A percentile compares a stretch with the other conserved stretches of the same genome.
phyloP scores from a whole-genome alignment of 2,113 vertebrate genomes.

The Xyrauchen texanus region DNA sequence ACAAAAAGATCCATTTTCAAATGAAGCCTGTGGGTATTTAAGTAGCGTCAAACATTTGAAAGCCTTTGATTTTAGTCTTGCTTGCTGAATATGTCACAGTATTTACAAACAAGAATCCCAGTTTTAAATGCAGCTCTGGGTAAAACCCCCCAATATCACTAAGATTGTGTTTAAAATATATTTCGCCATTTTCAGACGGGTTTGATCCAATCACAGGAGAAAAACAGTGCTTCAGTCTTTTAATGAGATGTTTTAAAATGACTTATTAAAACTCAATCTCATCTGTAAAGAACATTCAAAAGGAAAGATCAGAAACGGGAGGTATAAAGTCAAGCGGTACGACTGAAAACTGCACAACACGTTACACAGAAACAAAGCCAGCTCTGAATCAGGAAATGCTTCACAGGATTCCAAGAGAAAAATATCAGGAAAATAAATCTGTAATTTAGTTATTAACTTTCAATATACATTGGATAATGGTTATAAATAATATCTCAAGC shows the following conservation, averaged over 20 bases:
- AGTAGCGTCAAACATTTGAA: conserved; percentile 23
- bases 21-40: conserved; percentile 3
- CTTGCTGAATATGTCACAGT: conserved; percentile 32
- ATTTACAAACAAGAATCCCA: conserved; percentile 26
- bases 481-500: conserved; percentile 32
- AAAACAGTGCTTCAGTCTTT: background rate
- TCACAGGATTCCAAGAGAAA: background rate
- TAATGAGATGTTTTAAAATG: background rate
- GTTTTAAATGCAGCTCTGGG: conserved; percentile 4
- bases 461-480: conserved; percentile 23
- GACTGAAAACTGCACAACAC: conserved; percentile 7
- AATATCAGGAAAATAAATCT: background rate
- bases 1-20: conserved; percentile 26
- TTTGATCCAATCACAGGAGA: conserved; percentile 1
- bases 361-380: background rate
- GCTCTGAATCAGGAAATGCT: background rate
- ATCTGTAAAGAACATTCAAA: background rate
- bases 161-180: conserved; percentile 14
- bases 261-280: background rate
- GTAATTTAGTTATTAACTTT: background rate
- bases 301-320: background rate
- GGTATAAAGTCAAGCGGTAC: background rate
- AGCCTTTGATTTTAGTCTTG: conserved; percentile 25
- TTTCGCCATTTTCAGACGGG: conserved; percentile 1
- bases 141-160: background rate